Conservation (phyloP, 92 coral and sea anemone genomes). For the Actinostola sp. region DNA sequence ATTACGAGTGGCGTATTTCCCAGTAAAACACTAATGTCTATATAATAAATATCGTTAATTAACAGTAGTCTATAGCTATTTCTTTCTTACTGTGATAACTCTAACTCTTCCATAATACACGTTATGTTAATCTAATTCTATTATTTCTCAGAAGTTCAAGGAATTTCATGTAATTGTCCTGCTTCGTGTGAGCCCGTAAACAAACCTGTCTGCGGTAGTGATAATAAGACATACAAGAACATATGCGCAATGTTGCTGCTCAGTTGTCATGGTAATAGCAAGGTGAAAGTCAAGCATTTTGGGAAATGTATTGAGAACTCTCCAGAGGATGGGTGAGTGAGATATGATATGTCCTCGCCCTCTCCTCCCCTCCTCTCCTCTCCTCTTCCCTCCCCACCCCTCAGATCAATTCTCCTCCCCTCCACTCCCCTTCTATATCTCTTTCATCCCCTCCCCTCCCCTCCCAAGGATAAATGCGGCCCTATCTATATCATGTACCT, state of each 20-base stretch:
- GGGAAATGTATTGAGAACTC: constrained; percentile 8
- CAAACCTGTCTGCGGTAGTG: constrained; percentile 29
- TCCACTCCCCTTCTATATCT: neutral
- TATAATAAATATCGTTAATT: too few relatives aligned
- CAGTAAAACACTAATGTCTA: too few relatives aligned
- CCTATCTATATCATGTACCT: neutral
- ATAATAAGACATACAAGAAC: constrained; percentile 26
- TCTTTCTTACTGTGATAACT: neutral
- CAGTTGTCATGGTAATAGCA: constrained; percentile 2
- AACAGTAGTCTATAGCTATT: too few relatives aligned
- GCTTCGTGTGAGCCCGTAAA: constrained; percentile 20
- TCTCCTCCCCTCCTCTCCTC: neutral
- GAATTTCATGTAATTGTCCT: neutral
- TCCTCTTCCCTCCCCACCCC: neutral
- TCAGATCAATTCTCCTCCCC: neutral
- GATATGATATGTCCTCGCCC: neutral
- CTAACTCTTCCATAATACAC: neutral
- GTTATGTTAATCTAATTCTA: too few relatives aligned
- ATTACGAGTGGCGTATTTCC: too few relatives aligned
- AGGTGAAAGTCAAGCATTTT: constrained; percentile 24
- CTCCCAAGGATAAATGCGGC: neutral
- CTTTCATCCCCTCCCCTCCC: neutral
- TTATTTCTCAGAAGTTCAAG: neutral
- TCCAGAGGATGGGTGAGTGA: neutral
- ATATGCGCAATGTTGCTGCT: neutral